Evolutionary conservation across 2,888 invertebrate genomes (phyloP).

Genomic region (Parthenolecanium corni): DNA sequence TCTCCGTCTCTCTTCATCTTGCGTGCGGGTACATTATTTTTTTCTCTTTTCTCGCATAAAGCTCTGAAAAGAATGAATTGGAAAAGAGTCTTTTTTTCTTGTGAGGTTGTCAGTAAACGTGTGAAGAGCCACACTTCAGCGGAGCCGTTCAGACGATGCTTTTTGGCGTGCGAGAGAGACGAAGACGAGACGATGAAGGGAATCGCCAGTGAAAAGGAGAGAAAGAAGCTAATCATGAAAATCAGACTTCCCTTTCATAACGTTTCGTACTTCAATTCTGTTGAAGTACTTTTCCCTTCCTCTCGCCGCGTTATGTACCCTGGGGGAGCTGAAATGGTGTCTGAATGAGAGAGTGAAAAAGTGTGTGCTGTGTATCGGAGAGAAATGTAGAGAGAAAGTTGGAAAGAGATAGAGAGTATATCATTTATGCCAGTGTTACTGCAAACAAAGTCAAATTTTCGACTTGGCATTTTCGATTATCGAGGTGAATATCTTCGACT

Average conservation of each 20-base stretch:
- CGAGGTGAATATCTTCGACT: background rate
- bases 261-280: background rate
- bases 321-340: too few species aligned
- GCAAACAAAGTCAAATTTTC: background rate
- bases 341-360: too few species aligned
- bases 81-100: slow-evolving; percentile 26
- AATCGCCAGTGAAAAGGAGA: slow-evolving; percentile 1
- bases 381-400: background rate
- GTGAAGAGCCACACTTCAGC: slow-evolving; percentile 28
- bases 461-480: background rate
- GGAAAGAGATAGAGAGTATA: slow-evolving; percentile 11
- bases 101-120: slow-evolving; percentile 28
- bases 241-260: slow-evolving; percentile 13
- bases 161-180: slow-evolving; percentile 27
- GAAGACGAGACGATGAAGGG: slow-evolving; percentile 31
- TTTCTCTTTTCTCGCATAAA: background rate
- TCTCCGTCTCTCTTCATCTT: background rate
- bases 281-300: slow-evolving; percentile 14
- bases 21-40: too few species aligned
- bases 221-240: slow-evolving; percentile 24
- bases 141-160: slow-evolving; percentile 27
- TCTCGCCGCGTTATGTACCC: background rate
- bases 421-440: slow-evolving; percentile 12
- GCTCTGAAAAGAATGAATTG: slow-evolving; percentile 15
- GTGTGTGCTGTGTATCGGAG: background rate